These are phyloP conservation scores for Aporophyla nigra DNA, from an alignment of 2,888 invertebrate species.

Conservation along the genomic window DNA sequence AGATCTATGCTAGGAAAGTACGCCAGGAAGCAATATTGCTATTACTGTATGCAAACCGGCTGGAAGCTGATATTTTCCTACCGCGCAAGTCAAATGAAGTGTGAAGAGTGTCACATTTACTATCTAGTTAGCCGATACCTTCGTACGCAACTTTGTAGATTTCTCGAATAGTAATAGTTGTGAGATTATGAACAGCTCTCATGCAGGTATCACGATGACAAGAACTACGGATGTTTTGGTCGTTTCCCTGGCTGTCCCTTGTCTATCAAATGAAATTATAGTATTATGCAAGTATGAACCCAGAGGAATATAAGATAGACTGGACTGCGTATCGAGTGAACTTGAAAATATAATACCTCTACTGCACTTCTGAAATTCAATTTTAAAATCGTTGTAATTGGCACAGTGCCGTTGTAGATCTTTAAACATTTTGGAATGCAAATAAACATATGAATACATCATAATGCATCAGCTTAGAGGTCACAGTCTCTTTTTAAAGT, in stretches of 20 bases:
- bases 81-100: constrained; percentile 29
- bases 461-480: no score
- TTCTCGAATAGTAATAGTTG: constrained; percentile 14
- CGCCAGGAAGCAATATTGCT: constrained; percentile 21
- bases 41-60: constrained; percentile 22
- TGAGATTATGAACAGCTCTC: neutral
- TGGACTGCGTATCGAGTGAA: neutral
- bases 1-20: no score
- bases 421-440: no score
- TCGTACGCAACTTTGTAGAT: constrained; percentile 1
- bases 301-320: no score
- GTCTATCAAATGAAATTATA: no score
- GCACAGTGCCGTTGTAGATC: no score
- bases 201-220: neutral
- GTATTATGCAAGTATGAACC: no score
- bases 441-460: no score
- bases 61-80: constrained; percentile 49
- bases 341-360: neutral
- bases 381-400: neutral
- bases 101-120: constrained; percentile 37
- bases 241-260: neutral
- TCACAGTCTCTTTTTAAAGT: no score
- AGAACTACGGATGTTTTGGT: neutral
- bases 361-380: neutral
- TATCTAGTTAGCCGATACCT: constrained; percentile 14